Evolutionary conservation across 30 jellyfish, hydroid and myxozoan genomes (phyloP).

Genomic region (Aurelia sp.): DNA sequence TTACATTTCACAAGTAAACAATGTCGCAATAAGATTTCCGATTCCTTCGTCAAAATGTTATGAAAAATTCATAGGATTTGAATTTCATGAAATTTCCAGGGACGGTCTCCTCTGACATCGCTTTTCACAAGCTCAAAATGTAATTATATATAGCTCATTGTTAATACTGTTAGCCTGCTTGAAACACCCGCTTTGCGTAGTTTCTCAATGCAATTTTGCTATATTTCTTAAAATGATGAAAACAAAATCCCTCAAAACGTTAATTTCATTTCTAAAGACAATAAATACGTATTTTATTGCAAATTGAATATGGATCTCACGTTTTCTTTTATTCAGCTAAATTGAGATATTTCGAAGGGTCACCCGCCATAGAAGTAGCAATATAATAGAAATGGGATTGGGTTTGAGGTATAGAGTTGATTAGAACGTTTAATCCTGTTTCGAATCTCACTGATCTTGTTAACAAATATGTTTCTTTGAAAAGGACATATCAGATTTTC

Average conservation of each 20-base stretch:
- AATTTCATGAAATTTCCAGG: slow-evolving; percentile 27
- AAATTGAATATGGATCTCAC: slow-evolving; percentile 26
- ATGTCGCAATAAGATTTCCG: slow-evolving; percentile 31
- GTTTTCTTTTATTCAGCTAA: slow-evolving; percentile 3
- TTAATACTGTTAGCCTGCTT: not conserved
- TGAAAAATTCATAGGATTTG: slow-evolving; percentile 26
- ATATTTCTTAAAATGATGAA: not conserved
- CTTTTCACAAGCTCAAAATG: not conserved
- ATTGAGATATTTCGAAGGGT: slow-evolving; percentile 46
- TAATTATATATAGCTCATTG: not conserved
- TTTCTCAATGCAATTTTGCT: slow-evolving; percentile 18
- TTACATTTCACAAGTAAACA: no score
- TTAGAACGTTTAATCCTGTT: not conserved
- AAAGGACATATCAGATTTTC: not conserved
- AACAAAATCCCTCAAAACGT: slow-evolving; percentile 28
- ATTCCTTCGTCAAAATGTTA: not conserved
- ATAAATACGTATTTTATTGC: slow-evolving; percentile 10
- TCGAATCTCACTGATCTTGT: not conserved
- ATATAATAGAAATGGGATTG: not conserved
- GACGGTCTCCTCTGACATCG: slow-evolving; percentile 7
- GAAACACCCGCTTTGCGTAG: slow-evolving; percentile 2
- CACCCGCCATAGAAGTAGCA: slow-evolving; percentile 37
- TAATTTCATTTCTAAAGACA: slow-evolving; percentile 56
- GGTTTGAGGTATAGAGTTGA: not conserved
- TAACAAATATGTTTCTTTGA: not conserved